Percentiles rank a stretch among this genome's conserved stretches.
Conservation (phyloP, 2,797 vertebrate genomes). For the Danio kyathit region DNA sequence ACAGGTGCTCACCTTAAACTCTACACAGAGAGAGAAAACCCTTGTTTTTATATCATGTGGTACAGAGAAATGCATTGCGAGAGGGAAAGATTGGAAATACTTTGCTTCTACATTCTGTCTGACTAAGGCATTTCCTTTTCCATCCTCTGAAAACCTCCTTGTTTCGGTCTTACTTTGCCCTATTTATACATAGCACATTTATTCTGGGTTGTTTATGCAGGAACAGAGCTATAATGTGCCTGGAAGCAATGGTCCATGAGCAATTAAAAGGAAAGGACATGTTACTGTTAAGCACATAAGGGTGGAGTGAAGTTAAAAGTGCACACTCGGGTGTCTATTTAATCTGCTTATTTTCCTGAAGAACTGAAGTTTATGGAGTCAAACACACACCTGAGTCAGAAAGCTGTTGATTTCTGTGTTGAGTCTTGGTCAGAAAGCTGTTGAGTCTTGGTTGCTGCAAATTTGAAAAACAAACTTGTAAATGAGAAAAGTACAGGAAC, state of each 20-base stretch:
- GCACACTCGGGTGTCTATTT: background rate
- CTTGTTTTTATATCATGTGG: constrained; percentile 51
- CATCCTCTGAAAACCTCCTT: constrained; percentile 14
- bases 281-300: constrained; percentile 7
- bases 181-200: constrained; percentile 38
- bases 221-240: background rate
- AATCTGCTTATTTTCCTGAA: background rate
- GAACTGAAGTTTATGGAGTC: background rate
- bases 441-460: background rate
- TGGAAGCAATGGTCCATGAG: constrained; percentile 14
- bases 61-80: background rate
- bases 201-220: constrained; percentile 50
- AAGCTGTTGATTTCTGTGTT: background rate
- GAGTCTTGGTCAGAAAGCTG: no score
- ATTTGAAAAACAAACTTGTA: background rate
- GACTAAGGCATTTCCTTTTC: constrained; percentile 41
- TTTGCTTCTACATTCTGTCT: background rate
- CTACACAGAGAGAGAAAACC: background rate
- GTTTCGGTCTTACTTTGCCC: background rate
- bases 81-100: constrained; percentile 9
- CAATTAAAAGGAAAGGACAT: constrained; percentile 38
- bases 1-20: constrained; percentile 2
- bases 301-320: constrained; percentile 20
- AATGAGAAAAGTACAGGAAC: background rate
- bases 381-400: constrained; percentile 4